Conservation (phyloP, 2,113 vertebrate species). For the Melanotaenia duboulayi region DNA sequence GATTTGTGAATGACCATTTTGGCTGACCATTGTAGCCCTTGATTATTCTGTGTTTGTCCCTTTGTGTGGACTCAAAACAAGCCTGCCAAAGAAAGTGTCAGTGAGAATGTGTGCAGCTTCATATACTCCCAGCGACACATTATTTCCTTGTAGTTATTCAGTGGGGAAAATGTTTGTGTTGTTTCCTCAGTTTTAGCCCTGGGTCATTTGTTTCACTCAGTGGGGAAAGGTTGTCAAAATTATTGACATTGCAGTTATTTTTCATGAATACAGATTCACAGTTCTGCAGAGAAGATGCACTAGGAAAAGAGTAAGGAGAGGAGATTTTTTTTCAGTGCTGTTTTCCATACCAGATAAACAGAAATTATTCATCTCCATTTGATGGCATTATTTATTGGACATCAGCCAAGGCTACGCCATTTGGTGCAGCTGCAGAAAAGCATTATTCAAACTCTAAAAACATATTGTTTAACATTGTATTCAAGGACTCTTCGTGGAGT, state of each 20-base stretch:
- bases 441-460: background rate
- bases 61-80: background rate
- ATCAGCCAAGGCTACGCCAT: background rate
- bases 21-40: background rate
- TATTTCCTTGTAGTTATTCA: background rate
- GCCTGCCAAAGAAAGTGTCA: background rate
- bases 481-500: background rate
- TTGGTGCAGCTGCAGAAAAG: background rate
- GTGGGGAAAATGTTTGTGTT: background rate
- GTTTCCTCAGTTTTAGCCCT: conserved; percentile 6
- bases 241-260: conserved; percentile 50
- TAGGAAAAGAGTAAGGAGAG: background rate
- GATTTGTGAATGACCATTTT: background rate
- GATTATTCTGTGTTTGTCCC: background rate
- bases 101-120: background rate
- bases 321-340: background rate
- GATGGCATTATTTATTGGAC: conserved; percentile 19
- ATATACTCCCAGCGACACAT: background rate
- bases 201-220: conserved; percentile 39
- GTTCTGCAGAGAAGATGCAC: conserved; percentile 26
- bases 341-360: conserved; percentile 6
- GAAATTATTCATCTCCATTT: conserved; percentile 13
- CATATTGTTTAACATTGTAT: background rate
- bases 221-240: conserved; percentile 41
- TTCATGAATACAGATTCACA: conserved; percentile 40